These are phyloP conservation scores for Pedionomus torquatus DNA, from an alignment of 2,113 vertebrate genomes.

Conservation along the genomic window DNA sequence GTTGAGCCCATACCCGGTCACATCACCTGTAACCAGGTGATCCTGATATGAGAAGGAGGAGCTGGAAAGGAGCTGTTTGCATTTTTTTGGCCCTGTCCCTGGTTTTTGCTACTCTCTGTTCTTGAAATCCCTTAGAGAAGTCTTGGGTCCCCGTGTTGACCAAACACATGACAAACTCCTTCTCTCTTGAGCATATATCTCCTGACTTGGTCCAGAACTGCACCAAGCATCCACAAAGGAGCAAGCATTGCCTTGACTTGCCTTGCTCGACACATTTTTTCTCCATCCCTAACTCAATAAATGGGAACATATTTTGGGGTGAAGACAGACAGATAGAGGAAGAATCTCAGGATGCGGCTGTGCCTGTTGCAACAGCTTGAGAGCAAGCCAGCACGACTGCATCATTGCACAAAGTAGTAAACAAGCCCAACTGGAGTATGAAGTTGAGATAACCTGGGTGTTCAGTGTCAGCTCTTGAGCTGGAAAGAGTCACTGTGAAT, in stretches of 20 bases:
- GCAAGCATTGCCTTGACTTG: not conserved
- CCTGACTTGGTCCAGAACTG: not conserved
- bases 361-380: constrained; percentile 16
- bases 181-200: fast-evolving
- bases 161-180: not conserved
- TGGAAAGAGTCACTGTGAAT: not conserved
- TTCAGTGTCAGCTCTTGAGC: not conserved
- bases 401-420: not conserved
- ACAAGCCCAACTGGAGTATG: not conserved
- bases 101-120: not conserved
- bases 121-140: not conserved
- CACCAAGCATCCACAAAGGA: not conserved
- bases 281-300: not conserved
- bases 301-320: not conserved
- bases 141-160: not conserved
- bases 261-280: not conserved
- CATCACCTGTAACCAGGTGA: not conserved
- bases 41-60: not conserved
- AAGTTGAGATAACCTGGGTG: not conserved
- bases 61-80: not conserved
- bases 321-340: not conserved
- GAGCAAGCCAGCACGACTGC: not conserved
- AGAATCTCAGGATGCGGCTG: constrained; percentile 7
- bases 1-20: not conserved
- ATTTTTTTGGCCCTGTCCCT: not conserved